These are phyloP conservation scores for Melanostoma mellinum DNA, from an alignment of 2,888 invertebrate genomes.

Conservation along the genomic window DNA sequence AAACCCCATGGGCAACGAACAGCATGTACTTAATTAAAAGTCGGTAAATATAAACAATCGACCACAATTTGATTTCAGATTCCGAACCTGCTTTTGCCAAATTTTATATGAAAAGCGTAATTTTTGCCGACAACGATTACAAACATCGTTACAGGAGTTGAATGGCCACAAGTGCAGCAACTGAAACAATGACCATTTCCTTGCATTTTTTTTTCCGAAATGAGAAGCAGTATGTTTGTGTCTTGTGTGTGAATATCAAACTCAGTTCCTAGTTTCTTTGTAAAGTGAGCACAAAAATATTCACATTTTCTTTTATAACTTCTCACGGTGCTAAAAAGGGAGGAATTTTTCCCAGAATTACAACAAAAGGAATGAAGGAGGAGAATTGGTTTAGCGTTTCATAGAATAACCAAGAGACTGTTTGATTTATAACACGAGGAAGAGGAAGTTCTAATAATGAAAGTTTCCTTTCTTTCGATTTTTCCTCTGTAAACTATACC, in stretches of 20 bases:
- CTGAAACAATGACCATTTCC: background rate
- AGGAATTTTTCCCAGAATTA: slow-evolving; percentile 33
- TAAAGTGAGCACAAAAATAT: no score
- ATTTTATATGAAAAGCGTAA: background rate
- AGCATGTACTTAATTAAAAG: no score
- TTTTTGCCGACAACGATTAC: no score
- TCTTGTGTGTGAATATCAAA: background rate
- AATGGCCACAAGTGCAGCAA: background rate
- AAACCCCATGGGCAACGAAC: no score
- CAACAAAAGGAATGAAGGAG: slow-evolving; percentile 36
- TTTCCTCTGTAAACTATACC: slow-evolving; percentile 22
- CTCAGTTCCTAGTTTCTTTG: no score
- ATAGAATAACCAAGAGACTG: slow-evolving; percentile 31
- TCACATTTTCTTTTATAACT: slow-evolving; percentile 20
- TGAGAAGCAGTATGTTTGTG: background rate
- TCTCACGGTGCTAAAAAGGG: slow-evolving; percentile 29
- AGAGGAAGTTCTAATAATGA: slow-evolving; percentile 53
- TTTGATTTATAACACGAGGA: slow-evolving; percentile 56
- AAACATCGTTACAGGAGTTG: background rate
- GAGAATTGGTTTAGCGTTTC: slow-evolving; percentile 54
- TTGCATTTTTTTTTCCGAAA: background rate
- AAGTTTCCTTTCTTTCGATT: slow-evolving; percentile 51
- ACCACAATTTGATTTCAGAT: no score
- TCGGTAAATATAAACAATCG: no score
- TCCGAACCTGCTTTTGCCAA: no score